Evolutionary conservation across 2,113 vertebrate genomes (phyloP).

Genomic region (Malurus cyaneus): DNA sequence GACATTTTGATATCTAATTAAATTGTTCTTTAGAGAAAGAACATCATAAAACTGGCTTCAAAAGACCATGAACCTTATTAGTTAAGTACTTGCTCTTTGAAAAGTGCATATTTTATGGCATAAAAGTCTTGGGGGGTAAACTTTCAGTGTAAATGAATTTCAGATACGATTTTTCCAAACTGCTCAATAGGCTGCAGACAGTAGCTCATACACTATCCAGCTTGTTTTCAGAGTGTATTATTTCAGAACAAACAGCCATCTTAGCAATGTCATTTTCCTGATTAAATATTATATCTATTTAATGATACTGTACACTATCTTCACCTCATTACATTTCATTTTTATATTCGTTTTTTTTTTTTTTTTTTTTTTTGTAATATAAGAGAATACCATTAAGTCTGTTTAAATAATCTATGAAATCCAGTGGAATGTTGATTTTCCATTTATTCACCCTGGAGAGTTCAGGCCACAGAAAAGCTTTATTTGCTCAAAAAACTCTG

Average conservation of each 20-base stretch:
- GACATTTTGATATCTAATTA: constrained; percentile 60
- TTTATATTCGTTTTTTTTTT: neutral
- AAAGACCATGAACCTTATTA: constrained; percentile 28
- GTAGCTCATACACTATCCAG: neutral
- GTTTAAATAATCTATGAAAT: constrained; percentile 10
- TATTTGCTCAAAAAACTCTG: neutral
- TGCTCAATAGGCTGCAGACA: neutral
- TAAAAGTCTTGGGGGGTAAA: neutral
- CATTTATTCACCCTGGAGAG: neutral
- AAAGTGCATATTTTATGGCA: constrained; percentile 25
- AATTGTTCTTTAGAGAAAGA: constrained; percentile 48
- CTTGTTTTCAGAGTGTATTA: neutral
- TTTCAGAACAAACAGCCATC: constrained; percentile 22
- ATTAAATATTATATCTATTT: neutral
- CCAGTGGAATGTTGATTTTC: neutral
- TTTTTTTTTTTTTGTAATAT: neutral
- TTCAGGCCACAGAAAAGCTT: neutral
- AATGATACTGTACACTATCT: neutral
- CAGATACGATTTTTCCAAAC: neutral
- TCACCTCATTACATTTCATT: neutral
- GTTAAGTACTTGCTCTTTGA: constrained; percentile 36
- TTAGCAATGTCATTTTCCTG: neutral
- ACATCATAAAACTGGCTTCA: constrained; percentile 31
- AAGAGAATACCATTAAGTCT: neutral
- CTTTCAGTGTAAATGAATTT: neutral